Conservation (phyloP, 1,140 invertebrate species). For the Geopemphigus sp. region DNA sequence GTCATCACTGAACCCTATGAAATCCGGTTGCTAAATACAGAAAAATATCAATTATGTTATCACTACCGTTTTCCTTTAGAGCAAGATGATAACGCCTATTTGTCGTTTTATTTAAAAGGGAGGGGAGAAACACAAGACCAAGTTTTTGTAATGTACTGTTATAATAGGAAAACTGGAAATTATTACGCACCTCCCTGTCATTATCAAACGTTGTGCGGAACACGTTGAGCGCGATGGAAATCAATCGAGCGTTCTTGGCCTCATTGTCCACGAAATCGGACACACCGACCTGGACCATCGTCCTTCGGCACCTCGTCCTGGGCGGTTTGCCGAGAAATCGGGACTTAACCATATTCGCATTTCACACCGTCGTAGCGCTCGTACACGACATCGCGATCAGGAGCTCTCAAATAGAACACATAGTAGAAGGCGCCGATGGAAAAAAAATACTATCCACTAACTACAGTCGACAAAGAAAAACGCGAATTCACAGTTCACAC, state of each 20-base stretch:
- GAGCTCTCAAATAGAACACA: too few species aligned
- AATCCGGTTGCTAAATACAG: slow-evolving; percentile 11
- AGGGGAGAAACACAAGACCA: too few species aligned
- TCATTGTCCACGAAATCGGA: slow-evolving; percentile 22
- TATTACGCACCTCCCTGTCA: neutral
- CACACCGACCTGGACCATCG: slow-evolving; percentile 12
- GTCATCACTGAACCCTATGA: slow-evolving; percentile 13
- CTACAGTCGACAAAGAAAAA: too few species aligned
- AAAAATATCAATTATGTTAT: neutral
- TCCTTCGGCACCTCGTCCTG: neutral
- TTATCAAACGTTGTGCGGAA: slow-evolving; percentile 24
- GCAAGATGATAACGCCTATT: too few species aligned
- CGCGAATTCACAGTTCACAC: neutral
- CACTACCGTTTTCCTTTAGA: too few species aligned
- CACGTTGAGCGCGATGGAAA: neutral
- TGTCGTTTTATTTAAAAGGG: too few species aligned
- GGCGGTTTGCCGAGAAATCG: slow-evolving; percentile 60
- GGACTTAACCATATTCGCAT: slow-evolving; percentile 62
- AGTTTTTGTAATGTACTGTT: too few species aligned
- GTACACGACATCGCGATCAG: neutral
- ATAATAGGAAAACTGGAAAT: too few species aligned
- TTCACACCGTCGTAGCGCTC: neutral
- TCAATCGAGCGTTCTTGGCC: slow-evolving; percentile 27
- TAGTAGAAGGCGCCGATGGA: too few species aligned
- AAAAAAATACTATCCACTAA: too few species aligned